Base-by-base conservation (phyloP, 2,797 vertebrate species). In the Neosalanx taihuensis region DNA sequence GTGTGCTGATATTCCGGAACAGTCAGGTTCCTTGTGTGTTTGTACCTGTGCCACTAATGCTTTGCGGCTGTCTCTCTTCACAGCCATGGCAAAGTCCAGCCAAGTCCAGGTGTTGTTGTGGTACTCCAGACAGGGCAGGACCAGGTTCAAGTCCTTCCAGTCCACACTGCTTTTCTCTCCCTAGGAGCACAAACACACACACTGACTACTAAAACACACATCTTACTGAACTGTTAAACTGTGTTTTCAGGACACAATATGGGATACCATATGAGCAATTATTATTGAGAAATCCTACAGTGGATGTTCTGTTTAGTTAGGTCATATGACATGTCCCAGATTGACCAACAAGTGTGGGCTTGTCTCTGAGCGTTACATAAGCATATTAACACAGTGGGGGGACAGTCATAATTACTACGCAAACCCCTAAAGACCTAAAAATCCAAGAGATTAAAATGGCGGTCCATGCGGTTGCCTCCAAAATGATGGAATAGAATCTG, bases 71-170 rank as follows among this genome's bases (percentile, higher is more conserved):
- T 99, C 98, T 76, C 98, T 94, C 86, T 99, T 99, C 79, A 99
- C 96, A 0, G 98, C 98, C 96, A 99, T 99, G 76, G 98, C 97
- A 1, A 99, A 99, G 89, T 99, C 98, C 29, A 99, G 93, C 97
- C 97, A 99, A 0, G 98, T 99, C 98, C 98, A 99, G 0, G 98
- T 99, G 80, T 99, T 99, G 89, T 99, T 99, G 79, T 99, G 98
- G 78, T 99, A 99, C 80, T 99, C 98, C 88, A 99, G 86, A 89
- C 97, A 98, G 0, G 98, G 98, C 76, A 99, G 88, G 46, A 99
- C 97, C 80, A 99, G 88, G 89, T 96, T 98, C 74, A 99, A 92
- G 81, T 99, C 96, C 3, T 97, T 97, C 98, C 97, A 99, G 85
- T 99, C 97, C 70, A 98, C 96, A 0, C 96, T 99, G 84, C 95